phyloP scores from a whole-genome alignment of 2,888 invertebrate genomes.

The Hofmannophila pseudospretella region DNA sequence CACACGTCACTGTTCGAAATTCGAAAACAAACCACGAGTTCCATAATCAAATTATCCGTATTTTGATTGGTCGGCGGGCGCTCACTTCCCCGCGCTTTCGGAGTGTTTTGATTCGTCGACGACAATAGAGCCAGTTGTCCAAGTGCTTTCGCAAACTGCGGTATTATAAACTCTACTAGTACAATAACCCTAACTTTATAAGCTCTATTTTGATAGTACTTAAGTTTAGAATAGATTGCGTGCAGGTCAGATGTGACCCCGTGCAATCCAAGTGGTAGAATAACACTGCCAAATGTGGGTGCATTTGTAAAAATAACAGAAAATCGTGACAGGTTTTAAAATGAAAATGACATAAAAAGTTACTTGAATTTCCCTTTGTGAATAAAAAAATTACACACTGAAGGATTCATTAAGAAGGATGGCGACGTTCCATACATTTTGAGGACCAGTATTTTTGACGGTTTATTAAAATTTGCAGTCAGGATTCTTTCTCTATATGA shows the following conservation, averaged over 20 bases:
- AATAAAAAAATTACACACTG: too few relatives aligned
- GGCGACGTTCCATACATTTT: too few relatives aligned
- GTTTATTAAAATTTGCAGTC: too few relatives aligned
- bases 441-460: too few relatives aligned
- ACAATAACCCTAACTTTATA: constrained; percentile 9
- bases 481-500: too few relatives aligned
- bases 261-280: constrained; percentile 61
- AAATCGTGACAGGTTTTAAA: constrained; percentile 2
- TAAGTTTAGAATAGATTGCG: constrained; percentile 22
- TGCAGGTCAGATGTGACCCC: constrained; percentile 38
- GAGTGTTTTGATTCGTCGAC: constrained; percentile 65
- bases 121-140: constrained; percentile 60
- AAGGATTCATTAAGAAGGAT: too few relatives aligned
- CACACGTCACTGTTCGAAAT: too few relatives aligned
- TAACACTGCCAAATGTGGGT: constrained; percentile 57
- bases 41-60: constrained; percentile 59
- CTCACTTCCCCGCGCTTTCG: constrained; percentile 43
- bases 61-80: constrained; percentile 68
- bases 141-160: constrained; percentile 60
- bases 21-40: constrained; percentile 37
- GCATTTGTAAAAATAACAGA: constrained; percentile 60
- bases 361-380: too few relatives aligned
- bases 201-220: background rate
- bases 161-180: constrained; percentile 23
- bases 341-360: too few relatives aligned